Evolutionary conservation across 2,797 vertebrate species (phyloP).

Genomic region (Fistularia tabacaria): DNA sequence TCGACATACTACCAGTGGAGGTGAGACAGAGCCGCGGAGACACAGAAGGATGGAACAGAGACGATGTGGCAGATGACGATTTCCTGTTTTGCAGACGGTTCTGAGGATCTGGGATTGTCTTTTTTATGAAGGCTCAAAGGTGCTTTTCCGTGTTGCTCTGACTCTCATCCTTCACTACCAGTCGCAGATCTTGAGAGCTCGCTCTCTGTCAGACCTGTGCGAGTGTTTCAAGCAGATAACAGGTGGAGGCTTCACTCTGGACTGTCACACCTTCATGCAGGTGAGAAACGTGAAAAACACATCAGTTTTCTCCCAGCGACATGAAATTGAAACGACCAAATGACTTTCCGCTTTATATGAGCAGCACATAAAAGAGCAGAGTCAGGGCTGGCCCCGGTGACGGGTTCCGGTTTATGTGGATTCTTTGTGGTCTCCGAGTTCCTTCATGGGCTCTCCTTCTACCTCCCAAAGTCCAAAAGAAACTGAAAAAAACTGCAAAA

Average conservation of each 20-base stretch:
- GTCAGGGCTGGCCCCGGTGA: no score
- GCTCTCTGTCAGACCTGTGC: slow-evolving; percentile 83
- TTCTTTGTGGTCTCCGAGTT: no score
- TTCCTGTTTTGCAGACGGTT: slow-evolving; percentile 79
- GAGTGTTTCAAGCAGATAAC: slow-evolving; percentile 90
- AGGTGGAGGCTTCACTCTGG: slow-evolving; percentile 81
- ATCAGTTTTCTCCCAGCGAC: not conserved
- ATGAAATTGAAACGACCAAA: no score
- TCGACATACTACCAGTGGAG: slow-evolving; percentile 93
- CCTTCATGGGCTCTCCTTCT: no score
- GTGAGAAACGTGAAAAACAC: slow-evolving; percentile 55
- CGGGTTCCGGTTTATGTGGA: no score
- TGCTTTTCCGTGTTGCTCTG: slow-evolving; percentile 92
- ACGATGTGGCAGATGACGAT: not conserved
- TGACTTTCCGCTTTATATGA: no score
- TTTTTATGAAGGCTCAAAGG: slow-evolving; percentile 95
- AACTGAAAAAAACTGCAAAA: no score
- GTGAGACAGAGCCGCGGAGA: slow-evolving; percentile 49
- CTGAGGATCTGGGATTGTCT: slow-evolving; percentile 95
- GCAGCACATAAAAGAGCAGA: no score
- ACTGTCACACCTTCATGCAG: slow-evolving; percentile 94
- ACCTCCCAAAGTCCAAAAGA: no score
- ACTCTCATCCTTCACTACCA: slow-evolving; percentile 88
- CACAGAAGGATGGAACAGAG: not conserved
- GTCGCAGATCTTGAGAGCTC: slow-evolving; percentile 83